phyloP scores from a whole-genome alignment of 2,113 vertebrate species.

The Platycercus adscitus region DNA sequence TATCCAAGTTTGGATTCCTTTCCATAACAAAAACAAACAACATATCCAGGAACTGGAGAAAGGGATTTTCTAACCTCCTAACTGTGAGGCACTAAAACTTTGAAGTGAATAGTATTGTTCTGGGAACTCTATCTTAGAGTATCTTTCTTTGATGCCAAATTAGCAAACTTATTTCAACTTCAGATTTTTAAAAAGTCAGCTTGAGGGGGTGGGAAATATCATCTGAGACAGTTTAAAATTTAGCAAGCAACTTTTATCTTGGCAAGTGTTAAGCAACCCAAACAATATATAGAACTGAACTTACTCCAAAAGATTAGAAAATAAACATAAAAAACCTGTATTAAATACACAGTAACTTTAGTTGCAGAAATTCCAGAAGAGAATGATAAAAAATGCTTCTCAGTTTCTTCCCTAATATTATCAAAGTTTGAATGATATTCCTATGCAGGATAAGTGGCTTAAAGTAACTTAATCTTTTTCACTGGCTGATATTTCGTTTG shows the following conservation, averaged over 20 bases:
- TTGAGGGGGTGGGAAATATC: not conserved
- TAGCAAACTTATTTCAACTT: not conserved
- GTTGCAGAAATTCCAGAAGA: not conserved
- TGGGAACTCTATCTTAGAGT: not conserved
- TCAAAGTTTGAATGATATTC: not conserved
- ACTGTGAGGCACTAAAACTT: not conserved
- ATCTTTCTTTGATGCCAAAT: not conserved
- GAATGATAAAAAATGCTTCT: not conserved
- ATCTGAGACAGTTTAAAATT: not conserved
- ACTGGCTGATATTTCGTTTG: not conserved
- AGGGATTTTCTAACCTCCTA: not conserved
- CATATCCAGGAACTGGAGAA: fast-evolving
- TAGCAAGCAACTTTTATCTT: not conserved
- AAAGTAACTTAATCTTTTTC: not conserved
- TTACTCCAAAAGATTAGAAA: not conserved
- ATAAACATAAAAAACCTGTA: not conserved
- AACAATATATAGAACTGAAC: not conserved
- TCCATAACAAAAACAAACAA: not conserved
- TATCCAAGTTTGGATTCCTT: not conserved
- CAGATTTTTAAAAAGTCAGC: not conserved
- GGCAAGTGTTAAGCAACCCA: not conserved
- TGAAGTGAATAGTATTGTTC: not conserved
- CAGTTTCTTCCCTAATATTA: not conserved
- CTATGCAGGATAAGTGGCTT: not conserved
- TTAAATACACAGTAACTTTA: not conserved